These are phyloP conservation scores for Lates calcarifer DNA, from an alignment of 2,113 vertebrate genomes.

Conservation along the genomic window DNA sequence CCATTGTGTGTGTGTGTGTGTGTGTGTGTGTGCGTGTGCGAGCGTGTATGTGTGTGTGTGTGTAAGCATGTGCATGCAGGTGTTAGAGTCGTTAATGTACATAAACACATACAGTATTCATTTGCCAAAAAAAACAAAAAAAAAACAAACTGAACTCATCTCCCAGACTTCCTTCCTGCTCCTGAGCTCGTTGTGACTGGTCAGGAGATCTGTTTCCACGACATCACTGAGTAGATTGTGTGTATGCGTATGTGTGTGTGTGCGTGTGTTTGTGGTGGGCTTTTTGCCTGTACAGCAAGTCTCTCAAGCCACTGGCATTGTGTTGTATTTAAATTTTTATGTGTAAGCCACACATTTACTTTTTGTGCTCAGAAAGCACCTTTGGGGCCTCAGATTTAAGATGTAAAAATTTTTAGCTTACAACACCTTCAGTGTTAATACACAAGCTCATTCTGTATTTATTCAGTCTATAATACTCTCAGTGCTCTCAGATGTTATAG, in stretches of 20 bases:
- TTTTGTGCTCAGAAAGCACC: slow-evolving; percentile 36
- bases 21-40: slow-evolving; percentile 34
- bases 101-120: slow-evolving; percentile 40
- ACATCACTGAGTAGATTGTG: slow-evolving; percentile 30
- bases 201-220: slow-evolving; percentile 46
- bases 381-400: slow-evolving; percentile 28
- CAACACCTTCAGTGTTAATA: neutral
- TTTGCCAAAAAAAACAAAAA: slow-evolving; percentile 42
- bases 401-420: neutral
- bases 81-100: slow-evolving; percentile 21
- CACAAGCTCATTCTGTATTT: neutral
- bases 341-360: slow-evolving; percentile 26
- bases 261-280: slow-evolving; percentile 11
- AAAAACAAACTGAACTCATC: slow-evolving; percentile 34
- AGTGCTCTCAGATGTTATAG: neutral
- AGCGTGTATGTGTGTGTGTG: slow-evolving; percentile 5
- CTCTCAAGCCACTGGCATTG: slow-evolving; percentile 44
- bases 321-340: slow-evolving; percentile 44
- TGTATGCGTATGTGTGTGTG: neutral
- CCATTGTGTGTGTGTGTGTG: slow-evolving; percentile 18
- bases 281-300: slow-evolving; percentile 51
- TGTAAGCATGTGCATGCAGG: slow-evolving; percentile 33
- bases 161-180: slow-evolving; percentile 46
- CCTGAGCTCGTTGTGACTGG: slow-evolving; percentile 50
- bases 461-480: neutral